phyloP scores from a whole-genome alignment of 1,140 invertebrate genomes.

The Phortica variegata region DNA sequence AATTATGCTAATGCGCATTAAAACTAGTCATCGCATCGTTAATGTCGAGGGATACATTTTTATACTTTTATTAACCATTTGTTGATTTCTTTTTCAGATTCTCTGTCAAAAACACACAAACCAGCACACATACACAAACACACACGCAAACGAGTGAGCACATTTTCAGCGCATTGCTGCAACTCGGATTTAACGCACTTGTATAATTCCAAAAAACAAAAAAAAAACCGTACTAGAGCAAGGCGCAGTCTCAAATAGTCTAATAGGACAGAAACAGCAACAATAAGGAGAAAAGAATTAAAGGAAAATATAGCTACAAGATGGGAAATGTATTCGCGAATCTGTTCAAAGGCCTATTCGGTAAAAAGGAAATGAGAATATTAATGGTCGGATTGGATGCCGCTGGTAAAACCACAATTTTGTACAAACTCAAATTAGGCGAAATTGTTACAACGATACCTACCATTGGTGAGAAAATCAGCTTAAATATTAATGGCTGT shows the following conservation, averaged over 20 bases:
- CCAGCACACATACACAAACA: conserved; percentile 4
- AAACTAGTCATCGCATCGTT: too few species aligned
- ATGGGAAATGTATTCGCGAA: conserved; percentile 87
- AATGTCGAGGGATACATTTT: too few species aligned
- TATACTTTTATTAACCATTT: too few species aligned
- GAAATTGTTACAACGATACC: conserved; percentile 99
- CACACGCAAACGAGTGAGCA: conserved; percentile 19
- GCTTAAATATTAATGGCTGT: too few species aligned
- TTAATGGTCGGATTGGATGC: conserved; percentile 97
- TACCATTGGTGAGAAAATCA: conserved; percentile 83
- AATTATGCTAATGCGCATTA: too few species aligned
- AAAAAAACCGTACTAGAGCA: conserved; percentile 13
- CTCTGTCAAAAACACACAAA: conserved; percentile 31
- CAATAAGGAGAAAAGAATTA: conserved; percentile 11
- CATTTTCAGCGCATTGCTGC: conserved; percentile 25
- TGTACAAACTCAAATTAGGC: conserved; percentile 99
- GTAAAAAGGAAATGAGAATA: conserved; percentile 98
- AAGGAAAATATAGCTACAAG: conserved; percentile 48
- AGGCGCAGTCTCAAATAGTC: conserved; percentile 1
- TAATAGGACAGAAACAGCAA: conserved; percentile 11
- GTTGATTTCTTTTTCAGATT: conserved; percentile 34
- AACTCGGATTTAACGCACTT: conserved; percentile 51
- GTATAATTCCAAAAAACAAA: conserved; percentile 30
- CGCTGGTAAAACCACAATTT: conserved; percentile 99
- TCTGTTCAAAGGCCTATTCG: conserved; percentile 94